phyloP scores from a whole-genome alignment of 1,140 invertebrate species.

The Brachionus koreanus region DNA sequence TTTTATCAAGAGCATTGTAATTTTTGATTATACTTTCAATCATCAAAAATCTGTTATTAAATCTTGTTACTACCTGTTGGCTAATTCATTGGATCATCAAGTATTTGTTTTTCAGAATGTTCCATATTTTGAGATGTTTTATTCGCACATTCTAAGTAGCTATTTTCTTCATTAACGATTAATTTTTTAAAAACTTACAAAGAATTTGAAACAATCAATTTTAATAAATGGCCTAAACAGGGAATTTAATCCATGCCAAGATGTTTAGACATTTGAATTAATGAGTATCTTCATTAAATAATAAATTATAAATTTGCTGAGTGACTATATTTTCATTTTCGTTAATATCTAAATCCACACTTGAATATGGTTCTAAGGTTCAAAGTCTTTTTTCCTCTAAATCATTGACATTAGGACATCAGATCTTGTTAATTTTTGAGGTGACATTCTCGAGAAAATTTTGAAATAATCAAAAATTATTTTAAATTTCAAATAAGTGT shows the following conservation, averaged over 20 bases:
- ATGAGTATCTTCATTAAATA: no score
- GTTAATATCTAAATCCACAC: not conserved
- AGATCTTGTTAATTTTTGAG: no score
- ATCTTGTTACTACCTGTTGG: not conserved
- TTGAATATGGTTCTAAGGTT: no score
- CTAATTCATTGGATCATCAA: not conserved
- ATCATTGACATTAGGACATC: no score
- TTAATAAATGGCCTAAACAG: not conserved
- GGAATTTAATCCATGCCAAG: not conserved
- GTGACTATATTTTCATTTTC: not conserved
- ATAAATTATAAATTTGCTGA: not conserved
- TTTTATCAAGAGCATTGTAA: not conserved
- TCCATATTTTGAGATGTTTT: not conserved
- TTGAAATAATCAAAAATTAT: no score
- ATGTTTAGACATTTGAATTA: not conserved
- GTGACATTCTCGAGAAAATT: no score
- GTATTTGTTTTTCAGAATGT: not conserved
- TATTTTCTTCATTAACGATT: not conserved
- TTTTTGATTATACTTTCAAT: not conserved
- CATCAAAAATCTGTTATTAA: not conserved
- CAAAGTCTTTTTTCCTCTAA: no score
- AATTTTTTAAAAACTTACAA: not conserved
- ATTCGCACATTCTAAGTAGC: not conserved
- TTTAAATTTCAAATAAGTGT: no score
- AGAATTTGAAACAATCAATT: not conserved